phyloP scores from a whole-genome alignment of 2,797 vertebrate genomes.

The Lithobates sylvaticus region DNA sequence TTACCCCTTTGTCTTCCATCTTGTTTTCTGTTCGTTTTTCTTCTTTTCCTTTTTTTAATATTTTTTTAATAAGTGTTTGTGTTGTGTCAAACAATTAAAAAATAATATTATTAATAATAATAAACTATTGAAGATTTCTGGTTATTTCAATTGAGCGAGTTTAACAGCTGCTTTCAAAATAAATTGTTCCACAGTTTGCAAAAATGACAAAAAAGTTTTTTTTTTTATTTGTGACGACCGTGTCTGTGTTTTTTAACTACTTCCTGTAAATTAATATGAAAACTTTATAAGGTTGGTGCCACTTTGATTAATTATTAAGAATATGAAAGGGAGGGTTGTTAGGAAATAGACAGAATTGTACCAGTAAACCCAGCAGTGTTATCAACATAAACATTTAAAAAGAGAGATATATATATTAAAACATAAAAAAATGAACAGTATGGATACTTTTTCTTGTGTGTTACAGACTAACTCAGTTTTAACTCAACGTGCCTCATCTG shows the following conservation, averaged over 20 bases:
- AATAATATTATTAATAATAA: slow-evolving; percentile 61
- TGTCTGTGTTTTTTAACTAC: slow-evolving; percentile 99
- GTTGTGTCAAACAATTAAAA: slow-evolving; percentile 88
- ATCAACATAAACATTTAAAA: slow-evolving; percentile 90
- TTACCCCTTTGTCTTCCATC: slow-evolving; percentile 59
- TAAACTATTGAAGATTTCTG: slow-evolving; percentile 87
- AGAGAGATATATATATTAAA: slow-evolving; percentile 94
- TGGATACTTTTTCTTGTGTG: slow-evolving; percentile 95
- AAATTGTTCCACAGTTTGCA: slow-evolving; percentile 90
- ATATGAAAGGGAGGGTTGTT: slow-evolving; percentile 44
- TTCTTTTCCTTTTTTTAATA: slow-evolving; percentile 77
- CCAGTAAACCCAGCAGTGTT: slow-evolving; percentile 98
- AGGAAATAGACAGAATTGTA: slow-evolving; percentile 85
- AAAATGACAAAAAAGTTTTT: slow-evolving; percentile 92
- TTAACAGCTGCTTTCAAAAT: slow-evolving; percentile 99
- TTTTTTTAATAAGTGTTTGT: slow-evolving; percentile 89
- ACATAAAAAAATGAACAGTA: slow-evolving; percentile 94
- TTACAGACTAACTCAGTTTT: slow-evolving; percentile 93
- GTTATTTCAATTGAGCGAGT: slow-evolving; percentile 98
- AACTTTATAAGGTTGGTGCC: slow-evolving; percentile 99
- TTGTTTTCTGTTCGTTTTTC: slow-evolving; percentile 87
- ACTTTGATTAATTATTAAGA: slow-evolving; percentile 86
- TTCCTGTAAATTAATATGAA: slow-evolving; percentile 99
- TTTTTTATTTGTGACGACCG: slow-evolving; percentile 92
- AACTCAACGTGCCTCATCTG: slow-evolving; percentile 77